Evolutionary conservation across 2,113 vertebrate genomes (phyloP).

Genomic region (Psettodes erumei): DNA sequence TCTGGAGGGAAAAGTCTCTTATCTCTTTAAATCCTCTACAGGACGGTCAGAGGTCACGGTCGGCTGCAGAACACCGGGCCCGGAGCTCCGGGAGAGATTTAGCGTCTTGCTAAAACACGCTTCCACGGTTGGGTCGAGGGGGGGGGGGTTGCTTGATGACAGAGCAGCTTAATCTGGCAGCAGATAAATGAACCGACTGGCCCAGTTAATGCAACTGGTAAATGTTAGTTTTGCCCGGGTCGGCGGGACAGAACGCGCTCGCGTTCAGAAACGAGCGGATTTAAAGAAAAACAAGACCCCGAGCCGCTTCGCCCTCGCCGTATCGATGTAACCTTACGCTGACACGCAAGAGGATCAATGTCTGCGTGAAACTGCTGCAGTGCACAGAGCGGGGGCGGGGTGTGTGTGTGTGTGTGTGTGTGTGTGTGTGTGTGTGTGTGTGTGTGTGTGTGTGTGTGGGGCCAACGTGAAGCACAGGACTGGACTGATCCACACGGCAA

Average conservation of each 20-base stretch:
- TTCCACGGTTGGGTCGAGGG: no score
- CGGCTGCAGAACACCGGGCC: not conserved
- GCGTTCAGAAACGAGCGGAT: conserved; percentile 38
- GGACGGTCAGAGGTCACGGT: conserved; percentile 20
- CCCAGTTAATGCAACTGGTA: conserved; percentile 14
- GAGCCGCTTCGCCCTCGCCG: conserved; percentile 52
- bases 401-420: no score
- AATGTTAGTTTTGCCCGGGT: conserved; percentile 1
- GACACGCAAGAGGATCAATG: conserved; percentile 61
- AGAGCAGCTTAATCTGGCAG: not conserved
- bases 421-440: no score
- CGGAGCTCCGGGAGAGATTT: not conserved
- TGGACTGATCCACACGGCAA: not conserved
- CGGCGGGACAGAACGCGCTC: not conserved
- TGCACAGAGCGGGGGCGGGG: conserved; percentile 45
- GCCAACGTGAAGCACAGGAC: no score
- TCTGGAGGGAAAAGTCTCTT: not conserved
- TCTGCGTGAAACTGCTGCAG: conserved; percentile 66
- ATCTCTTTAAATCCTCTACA: not conserved
- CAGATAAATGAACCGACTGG: not conserved
- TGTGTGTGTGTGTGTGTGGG: no score
- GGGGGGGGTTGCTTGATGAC: not conserved
- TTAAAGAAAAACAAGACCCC: not conserved
- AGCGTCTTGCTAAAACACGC: not conserved
- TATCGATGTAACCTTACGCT: conserved; percentile 66